These are phyloP conservation scores for Cataglyphis hispanica DNA, from an alignment of 1,140 invertebrate species.

Conservation along the genomic window DNA sequence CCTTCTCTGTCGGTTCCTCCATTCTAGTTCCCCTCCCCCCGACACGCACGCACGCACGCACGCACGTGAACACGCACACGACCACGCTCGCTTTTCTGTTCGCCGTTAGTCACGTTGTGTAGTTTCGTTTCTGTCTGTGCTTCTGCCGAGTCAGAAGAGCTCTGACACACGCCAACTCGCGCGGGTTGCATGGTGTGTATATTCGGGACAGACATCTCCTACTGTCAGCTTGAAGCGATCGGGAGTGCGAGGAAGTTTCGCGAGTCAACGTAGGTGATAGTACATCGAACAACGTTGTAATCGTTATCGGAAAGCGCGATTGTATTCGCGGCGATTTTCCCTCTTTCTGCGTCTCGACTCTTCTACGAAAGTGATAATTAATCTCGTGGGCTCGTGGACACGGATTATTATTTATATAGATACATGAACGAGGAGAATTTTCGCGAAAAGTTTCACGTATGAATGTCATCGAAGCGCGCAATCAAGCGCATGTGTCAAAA, in stretches of 20 bases:
- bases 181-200: conserved; percentile 72
- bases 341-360: not conserved
- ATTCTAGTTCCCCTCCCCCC: conserved; percentile 51
- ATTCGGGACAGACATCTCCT: conserved; percentile 2
- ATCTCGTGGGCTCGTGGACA: not conserved
- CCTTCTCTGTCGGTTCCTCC: conserved; percentile 61
- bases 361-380: not conserved
- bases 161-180: conserved; percentile 80
- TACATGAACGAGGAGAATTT: not conserved
- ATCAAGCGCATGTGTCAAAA: not conserved
- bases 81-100: conserved; percentile 67
- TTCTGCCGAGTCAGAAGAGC: conserved; percentile 82
- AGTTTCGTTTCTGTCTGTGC: conserved; percentile 84
- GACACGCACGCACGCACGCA: conserved; percentile 57
- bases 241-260: not conserved
- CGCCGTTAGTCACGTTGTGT: conserved; percentile 83
- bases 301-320: not conserved
- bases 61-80: conserved; percentile 62
- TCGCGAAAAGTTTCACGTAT: not conserved
- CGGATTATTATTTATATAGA: not conserved
- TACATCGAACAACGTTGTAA: conserved; percentile 11
- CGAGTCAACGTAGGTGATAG: conserved; percentile 12
- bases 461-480: not conserved
- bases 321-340: not conserved
- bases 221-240: conserved; percentile 40